These are phyloP conservation scores for Malthinus flaveolus DNA, from an alignment of 2,888 invertebrate species.

Conservation along the genomic window DNA sequence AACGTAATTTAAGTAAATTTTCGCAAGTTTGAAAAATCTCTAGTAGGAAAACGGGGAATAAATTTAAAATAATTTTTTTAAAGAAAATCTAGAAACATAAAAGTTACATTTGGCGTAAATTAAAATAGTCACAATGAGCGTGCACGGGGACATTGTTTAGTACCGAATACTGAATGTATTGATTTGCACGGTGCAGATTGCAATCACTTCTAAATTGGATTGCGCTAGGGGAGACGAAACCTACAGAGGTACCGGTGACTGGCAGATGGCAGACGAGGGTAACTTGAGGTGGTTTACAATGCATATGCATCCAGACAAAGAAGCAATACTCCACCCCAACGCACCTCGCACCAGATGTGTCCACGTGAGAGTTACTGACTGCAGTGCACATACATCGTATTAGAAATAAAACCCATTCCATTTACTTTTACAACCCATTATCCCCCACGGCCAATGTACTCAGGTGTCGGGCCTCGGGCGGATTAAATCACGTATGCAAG, in stretches of 20 bases:
- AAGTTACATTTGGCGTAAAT: background rate
- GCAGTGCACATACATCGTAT: constrained; percentile 36
- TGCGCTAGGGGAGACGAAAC: constrained; percentile 45
- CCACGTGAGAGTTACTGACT: constrained; percentile 44
- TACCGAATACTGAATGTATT: constrained; percentile 38
- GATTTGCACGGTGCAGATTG: constrained; percentile 51
- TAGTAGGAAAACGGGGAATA: no score
- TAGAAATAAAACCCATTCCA: constrained; percentile 49
- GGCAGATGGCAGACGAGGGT: constrained; percentile 56
- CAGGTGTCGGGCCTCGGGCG: constrained; percentile 54
- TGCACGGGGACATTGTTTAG: constrained; percentile 25
- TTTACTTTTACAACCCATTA: constrained; percentile 55
- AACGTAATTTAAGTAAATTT: constrained; percentile 1
- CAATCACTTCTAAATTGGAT: constrained; percentile 56
- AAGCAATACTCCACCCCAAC: constrained; percentile 36
- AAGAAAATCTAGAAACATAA: background rate
- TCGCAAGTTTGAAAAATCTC: no score
- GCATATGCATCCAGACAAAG: constrained; percentile 55
- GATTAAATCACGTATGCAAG: constrained; percentile 53
- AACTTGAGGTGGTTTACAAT: constrained; percentile 55
- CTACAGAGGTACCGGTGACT: constrained; percentile 48
- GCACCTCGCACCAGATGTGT: constrained; percentile 53
- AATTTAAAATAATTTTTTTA: constrained; percentile 1
- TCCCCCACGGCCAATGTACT: constrained; percentile 54
- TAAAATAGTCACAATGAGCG: constrained; percentile 21